Conservation (phyloP, 2,113 vertebrate species). For the Baryphthengus martii region DNA sequence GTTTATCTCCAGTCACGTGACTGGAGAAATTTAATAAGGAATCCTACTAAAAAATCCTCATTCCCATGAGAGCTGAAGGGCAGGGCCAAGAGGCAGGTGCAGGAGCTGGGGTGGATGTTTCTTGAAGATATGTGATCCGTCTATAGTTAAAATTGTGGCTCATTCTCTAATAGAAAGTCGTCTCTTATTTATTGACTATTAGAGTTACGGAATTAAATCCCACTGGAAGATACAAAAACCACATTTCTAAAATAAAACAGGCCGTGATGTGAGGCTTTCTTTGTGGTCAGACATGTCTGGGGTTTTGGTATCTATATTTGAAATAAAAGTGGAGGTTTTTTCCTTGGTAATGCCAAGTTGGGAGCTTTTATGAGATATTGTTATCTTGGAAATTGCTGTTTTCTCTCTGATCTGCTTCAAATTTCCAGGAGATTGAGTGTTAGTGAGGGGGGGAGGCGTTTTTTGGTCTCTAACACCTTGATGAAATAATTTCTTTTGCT, state of each 20-base stretch:
- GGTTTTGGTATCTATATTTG: neutral
- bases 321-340: neutral
- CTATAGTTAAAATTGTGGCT: fast-evolving
- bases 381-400: neutral
- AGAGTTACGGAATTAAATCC: too few relatives aligned
- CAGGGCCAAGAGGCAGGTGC: neutral
- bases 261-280: neutral
- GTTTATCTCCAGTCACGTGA: fast-evolving
- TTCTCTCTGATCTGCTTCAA: neutral
- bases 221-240: neutral
- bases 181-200: too few relatives aligned
- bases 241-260: fast-evolving
- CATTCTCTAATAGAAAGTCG: neutral
- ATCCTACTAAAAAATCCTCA: neutral
- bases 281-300: neutral
- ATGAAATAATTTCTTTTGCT: neutral
- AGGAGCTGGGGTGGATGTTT: neutral
- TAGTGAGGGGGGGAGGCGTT: fast-evolving
- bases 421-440: neutral
- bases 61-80: neutral
- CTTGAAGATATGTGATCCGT: neutral
- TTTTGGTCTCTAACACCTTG: neutral
- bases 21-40: neutral
- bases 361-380: neutral
- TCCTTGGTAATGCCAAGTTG: neutral